phyloP scores from a whole-genome alignment of 1,140 invertebrate genomes.

The Aphis craccivora region DNA sequence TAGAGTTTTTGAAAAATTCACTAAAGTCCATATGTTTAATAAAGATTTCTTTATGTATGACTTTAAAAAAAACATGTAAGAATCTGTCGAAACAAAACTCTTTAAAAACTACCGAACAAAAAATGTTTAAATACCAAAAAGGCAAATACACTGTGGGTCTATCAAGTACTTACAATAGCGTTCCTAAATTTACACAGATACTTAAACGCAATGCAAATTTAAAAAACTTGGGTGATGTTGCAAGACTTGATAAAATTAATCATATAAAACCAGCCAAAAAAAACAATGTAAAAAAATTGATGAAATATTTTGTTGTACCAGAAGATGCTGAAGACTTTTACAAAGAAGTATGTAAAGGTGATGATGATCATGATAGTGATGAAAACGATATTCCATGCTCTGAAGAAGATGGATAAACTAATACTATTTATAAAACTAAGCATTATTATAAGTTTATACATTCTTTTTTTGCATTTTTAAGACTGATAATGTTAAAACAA shows the following conservation, averaged over 20 bases:
- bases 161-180: not conserved
- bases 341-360: constrained; percentile 23
- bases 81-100: constrained; percentile 17
- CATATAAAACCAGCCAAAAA: constrained; percentile 31
- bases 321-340: constrained; percentile 14
- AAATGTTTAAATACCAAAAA: constrained; percentile 18
- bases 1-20: constrained; percentile 56
- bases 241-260: not conserved
- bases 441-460: not conserved
- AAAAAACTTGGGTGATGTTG: not conserved
- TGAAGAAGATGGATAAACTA: not conserved
- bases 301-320: constrained; percentile 9
- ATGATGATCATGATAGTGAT: not conserved
- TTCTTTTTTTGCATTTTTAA: not conserved
- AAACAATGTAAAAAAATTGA: constrained; percentile 21
- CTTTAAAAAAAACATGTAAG: constrained; percentile 19
- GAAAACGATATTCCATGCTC: not conserved
- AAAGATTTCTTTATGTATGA: constrained; percentile 58
- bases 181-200: not conserved
- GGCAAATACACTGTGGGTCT: not conserved
- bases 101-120: constrained; percentile 15
- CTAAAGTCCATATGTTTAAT: constrained; percentile 46
- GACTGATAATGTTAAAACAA: not conserved
- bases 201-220: not conserved
- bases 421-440: not conserved